Evolutionary conservation across 2,888 invertebrate genomes (phyloP), one percentile per base, ranked within the genome.

Genomic region (Ochlodes sylvanus): DNA sequence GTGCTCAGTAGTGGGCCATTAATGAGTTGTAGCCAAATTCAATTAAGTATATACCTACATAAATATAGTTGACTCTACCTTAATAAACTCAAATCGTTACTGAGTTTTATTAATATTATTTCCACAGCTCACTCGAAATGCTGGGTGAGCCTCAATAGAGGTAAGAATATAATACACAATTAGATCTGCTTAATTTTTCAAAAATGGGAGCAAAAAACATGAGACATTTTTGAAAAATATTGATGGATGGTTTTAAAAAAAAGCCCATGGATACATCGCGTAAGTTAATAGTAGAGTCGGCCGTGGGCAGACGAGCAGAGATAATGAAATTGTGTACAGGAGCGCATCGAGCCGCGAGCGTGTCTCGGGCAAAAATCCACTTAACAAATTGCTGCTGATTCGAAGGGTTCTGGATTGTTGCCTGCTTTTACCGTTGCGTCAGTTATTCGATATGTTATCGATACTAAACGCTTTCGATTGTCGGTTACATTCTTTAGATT

Each of bases 381-480:
- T 93, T 94, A 93, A 93, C 93, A 94, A 93, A 93, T 94, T 94
- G 93, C 92, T 90, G 93, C 92, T 92, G 93, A 93, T 93, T 92
- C 92, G 91, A 87, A 89, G 90, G 92, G 92, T 89, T 92, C 89
- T 87, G 91, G 91, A 90, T 92, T 92, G 92, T 90, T 92, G 90
- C 84, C 89, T 87, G 90, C 88, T 91, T 90, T 90, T 90, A 88
- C 89, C 86, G 88, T 85, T 81, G 84, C 87, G 87, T 90, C 91
- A 88, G 88, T 90, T 89, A 89, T 88, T 84, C 85, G 80, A 76
- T 82, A 83, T 87, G 90, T 86, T 90, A 90, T 90, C 87, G 88
- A 89, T 89, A 87, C 84, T 77, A 81, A 85, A 82, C 79, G 81
- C 78, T 83, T 85, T 83, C 75, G 76, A 75, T 79, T 76, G 73